Conservation (phyloP, 2,797 vertebrate genomes). For the Myiotriccus ornatus region DNA sequence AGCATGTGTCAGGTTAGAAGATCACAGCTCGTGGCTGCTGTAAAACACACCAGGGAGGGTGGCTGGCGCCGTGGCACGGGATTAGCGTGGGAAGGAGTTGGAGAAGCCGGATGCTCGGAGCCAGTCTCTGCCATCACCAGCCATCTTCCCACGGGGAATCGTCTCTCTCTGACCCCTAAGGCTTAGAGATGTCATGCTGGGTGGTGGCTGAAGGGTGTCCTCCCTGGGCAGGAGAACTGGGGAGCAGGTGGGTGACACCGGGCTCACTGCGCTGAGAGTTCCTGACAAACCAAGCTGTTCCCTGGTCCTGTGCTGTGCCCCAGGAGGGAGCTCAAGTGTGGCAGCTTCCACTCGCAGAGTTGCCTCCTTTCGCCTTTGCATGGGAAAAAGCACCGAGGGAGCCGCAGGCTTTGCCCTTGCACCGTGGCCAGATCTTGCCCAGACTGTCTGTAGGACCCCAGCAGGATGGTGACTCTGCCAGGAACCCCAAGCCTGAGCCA, state of each 20-base stretch:
- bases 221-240: neutral
- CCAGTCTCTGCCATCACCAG: neutral
- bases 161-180: neutral
- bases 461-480: neutral
- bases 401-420: neutral
- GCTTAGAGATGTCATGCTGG: neutral
- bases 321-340: fast-evolving
- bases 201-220: neutral
- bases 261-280: neutral
- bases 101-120: neutral
- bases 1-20: neutral
- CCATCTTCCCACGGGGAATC: neutral
- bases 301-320: neutral
- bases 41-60: neutral
- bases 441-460: neutral
- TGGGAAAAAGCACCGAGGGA: neutral
- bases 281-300: neutral
- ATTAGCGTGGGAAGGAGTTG: neutral
- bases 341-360: neutral
- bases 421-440: neutral
- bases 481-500: neutral
- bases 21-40: neutral
- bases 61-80: neutral
- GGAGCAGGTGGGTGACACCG: neutral
- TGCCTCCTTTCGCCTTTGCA: neutral